A percentile compares a stretch with the other conserved stretches of the same genome.
Evolutionary conservation across 2,113 vertebrate genomes (phyloP).

Genomic region (Ardeotis arabs): DNA sequence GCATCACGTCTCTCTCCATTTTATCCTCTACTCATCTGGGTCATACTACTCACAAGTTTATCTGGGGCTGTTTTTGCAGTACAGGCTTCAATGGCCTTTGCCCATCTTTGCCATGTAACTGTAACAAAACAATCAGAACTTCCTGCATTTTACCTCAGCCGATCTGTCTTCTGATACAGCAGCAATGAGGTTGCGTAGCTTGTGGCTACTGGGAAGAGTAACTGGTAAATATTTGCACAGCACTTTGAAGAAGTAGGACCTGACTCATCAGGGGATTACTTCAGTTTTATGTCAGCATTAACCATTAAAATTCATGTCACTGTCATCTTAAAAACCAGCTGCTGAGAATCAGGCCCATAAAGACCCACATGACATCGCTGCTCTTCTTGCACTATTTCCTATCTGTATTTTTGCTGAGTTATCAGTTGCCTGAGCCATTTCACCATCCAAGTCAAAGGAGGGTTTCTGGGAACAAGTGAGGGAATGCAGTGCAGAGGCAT

Average conservation of each 20-base stretch:
- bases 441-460: background rate
- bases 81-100: constrained; percentile 28
- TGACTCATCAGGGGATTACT: background rate
- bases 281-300: constrained; percentile 17
- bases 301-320: background rate
- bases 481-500: background rate
- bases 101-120: background rate
- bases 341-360: background rate
- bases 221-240: constrained; percentile 51
- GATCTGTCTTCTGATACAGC: background rate
- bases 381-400: background rate
- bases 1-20: constrained; percentile 4
- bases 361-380: background rate
- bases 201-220: constrained; percentile 22
- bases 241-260: background rate
- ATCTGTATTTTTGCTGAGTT: background rate
- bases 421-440: background rate
- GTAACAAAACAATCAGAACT: constrained; percentile 3
- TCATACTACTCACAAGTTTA: background rate
- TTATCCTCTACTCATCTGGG: background rate
- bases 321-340: background rate
- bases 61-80: background rate
- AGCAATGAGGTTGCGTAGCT: background rate
- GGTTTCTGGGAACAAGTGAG: background rate
- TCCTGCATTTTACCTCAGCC: background rate